Percentiles rank a stretch among this genome's conserved stretches.
These are phyloP conservation scores for Schizaphis graminum DNA, from an alignment of 2,888 invertebrate species.

Conservation along the genomic window DNA sequence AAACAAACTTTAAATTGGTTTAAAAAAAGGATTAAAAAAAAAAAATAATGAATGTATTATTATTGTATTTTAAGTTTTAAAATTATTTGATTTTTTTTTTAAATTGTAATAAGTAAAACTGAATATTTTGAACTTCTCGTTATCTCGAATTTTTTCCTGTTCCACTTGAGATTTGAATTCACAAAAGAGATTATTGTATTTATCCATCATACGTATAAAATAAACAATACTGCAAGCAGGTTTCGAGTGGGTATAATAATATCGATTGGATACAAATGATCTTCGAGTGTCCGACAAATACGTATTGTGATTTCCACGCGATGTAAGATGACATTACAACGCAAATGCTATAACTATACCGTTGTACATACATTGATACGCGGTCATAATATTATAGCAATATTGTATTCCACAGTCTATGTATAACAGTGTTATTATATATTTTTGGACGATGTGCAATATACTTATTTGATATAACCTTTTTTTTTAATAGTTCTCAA, in stretches of 20 bases:
- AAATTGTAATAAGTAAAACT: too few species aligned
- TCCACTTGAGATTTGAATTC: too few species aligned
- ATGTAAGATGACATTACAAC: background rate
- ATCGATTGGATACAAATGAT: background rate
- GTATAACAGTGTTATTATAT: background rate
- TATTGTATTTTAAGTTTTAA: too few species aligned
- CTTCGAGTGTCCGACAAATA: background rate
- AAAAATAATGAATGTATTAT: too few species aligned
- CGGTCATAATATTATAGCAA: background rate
- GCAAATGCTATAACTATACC: background rate
- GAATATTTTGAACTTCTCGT: too few species aligned
- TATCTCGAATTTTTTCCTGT: too few species aligned
- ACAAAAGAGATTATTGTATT: too few species aligned
- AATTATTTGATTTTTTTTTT: too few species aligned
- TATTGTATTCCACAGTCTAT: background rate
- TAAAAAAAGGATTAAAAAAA: too few species aligned
- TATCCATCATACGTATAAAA: too few species aligned
- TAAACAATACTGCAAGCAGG: background rate
- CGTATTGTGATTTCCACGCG: background rate
- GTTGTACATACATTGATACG: background rate
- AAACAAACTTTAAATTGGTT: too few species aligned
- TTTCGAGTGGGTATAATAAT: background rate
- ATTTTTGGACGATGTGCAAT: background rate
- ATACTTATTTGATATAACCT: background rate
- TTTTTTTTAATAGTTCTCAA: slow-evolving; percentile 8